A percentile compares a stretch with the other conserved stretches of the same genome.
phyloP scores from a whole-genome alignment of 2,113 vertebrate genomes.

The Pelusios castaneus region DNA sequence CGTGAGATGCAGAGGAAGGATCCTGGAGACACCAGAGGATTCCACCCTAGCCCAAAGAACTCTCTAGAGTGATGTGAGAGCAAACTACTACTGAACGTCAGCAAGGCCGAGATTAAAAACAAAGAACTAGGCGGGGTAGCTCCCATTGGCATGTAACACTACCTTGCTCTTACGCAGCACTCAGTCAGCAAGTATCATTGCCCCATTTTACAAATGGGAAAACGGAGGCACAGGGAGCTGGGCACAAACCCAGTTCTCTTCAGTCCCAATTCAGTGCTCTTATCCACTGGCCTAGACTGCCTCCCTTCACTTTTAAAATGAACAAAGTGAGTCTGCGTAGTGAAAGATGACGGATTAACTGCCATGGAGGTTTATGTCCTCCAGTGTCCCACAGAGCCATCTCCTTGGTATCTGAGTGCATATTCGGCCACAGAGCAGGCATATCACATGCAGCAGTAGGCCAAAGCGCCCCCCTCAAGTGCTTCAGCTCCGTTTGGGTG shows the following conservation, averaged over 20 bases:
- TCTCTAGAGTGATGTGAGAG: not conserved
- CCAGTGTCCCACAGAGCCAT: not conserved
- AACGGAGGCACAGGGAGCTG: not conserved
- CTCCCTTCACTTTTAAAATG: not conserved
- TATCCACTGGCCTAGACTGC: not conserved
- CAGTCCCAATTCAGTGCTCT: not conserved
- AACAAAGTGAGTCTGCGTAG: not conserved
- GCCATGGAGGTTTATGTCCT: not conserved
- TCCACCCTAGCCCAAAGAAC: not conserved
- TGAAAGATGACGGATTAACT: not conserved
- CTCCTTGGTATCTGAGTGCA: not conserved
- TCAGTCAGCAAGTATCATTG: not conserved
- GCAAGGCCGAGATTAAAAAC: not conserved
- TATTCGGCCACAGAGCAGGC: rapidly evolving
- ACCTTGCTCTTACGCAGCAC: not conserved
- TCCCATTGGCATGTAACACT: not conserved
- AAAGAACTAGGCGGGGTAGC: not conserved
- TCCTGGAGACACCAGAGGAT: not conserved
- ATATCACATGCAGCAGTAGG: not conserved
- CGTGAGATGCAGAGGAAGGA: not conserved
- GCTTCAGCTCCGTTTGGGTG: too few relatives aligned
- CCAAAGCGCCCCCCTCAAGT: not conserved
- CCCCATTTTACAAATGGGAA: not conserved
- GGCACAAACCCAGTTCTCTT: not conserved
- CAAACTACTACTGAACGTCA: too few relatives aligned